Percentiles rank a stretch among this genome's conserved stretches.
Evolutionary conservation across 2,113 vertebrate species (phyloP).

Genomic region (Xyliphius kryptos): DNA sequence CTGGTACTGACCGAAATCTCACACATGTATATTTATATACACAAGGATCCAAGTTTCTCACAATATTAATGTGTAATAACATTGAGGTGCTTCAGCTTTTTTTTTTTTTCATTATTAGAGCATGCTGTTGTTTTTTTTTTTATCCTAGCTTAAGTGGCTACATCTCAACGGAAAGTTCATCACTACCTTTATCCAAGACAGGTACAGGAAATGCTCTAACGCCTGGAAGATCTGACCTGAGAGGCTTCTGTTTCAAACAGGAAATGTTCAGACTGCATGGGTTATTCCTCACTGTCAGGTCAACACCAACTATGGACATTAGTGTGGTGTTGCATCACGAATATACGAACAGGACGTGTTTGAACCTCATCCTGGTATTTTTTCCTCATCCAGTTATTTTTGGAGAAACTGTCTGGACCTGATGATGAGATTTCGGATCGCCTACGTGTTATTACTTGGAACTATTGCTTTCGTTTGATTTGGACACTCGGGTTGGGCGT

Average conservation of each 20-base stretch:
- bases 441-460: constrained; percentile 23
- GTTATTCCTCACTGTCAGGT: constrained; percentile 1
- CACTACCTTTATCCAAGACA: constrained; percentile 37
- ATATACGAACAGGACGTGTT: not conserved
- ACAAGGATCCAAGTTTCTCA: constrained; percentile 42
- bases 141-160: constrained; percentile 29
- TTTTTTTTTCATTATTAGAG: constrained; percentile 21
- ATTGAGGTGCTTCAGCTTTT: constrained; percentile 52
- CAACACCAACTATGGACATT: not conserved
- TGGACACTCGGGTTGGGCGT: not conserved
- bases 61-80: constrained; percentile 62
- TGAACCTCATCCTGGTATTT: not conserved
- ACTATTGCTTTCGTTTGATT: constrained; percentile 24
- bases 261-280: constrained; percentile 24
- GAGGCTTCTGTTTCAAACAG: constrained; percentile 61
- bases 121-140: no score
- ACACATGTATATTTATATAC: constrained; percentile 43
- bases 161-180: constrained; percentile 56
- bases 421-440: constrained; percentile 16
- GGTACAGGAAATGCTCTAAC: constrained; percentile 35
- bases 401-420: constrained; percentile 10
- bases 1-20: constrained; percentile 24
- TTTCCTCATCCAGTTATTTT: not conserved
- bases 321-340: not conserved
- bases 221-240: constrained; percentile 65